Base-by-base conservation (phyloP, 1,140 invertebrate species). In the Leucophenga varia region DNA sequence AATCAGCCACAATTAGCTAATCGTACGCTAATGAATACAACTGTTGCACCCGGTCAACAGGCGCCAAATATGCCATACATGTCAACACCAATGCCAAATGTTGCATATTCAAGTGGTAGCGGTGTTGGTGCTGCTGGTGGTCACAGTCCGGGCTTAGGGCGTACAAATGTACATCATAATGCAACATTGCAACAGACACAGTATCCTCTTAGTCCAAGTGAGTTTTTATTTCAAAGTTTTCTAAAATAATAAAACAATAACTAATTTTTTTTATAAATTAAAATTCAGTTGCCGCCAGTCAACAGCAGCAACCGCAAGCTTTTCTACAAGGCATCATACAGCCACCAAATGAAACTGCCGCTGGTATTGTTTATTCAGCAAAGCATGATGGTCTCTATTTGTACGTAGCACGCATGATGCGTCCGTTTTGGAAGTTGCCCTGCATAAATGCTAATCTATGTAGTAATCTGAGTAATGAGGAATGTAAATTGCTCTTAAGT, bases 321-420 rank as follows among this genome's bases (percentile, higher is more conserved):
- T n/a, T n/a, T n/a, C n/a, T n/a, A n/a, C n/a, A n/a, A 30, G n/a
- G 13, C 46, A 2, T 3, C 31, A 9, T n/a, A n/a, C 19, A 49
- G 12, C 17, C 43, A 3, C 19, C 10, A 6, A 57, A 47, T 14
- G 63, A 67, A 37, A 68, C 14, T 48, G 56, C 2, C 7, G 45
- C 9, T 18, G 47, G 43, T 13, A 42, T 72, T 13, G 51, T 64
- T 10, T 77, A 60, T 64, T 76, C 76, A 13, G 83, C 89, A 3
- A 95, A 95, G 76, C 94, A 97, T 67, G 92, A 95, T 72, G 93
- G 92, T 1, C 79, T 98, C 0, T 98, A 97, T 77, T 79, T 97
- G 3, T 95, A 92, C 64, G 82, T 96, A 7, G 85, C 89, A 18
- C 82, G 94, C 52, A 88, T 97, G 55, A 72, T 97, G 5, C 79